A percentile compares a stretch with the other conserved stretches of the same genome.
Evolutionary conservation across 2,113 vertebrate genomes (phyloP).

Genomic region (Alouatta palliata): DNA sequence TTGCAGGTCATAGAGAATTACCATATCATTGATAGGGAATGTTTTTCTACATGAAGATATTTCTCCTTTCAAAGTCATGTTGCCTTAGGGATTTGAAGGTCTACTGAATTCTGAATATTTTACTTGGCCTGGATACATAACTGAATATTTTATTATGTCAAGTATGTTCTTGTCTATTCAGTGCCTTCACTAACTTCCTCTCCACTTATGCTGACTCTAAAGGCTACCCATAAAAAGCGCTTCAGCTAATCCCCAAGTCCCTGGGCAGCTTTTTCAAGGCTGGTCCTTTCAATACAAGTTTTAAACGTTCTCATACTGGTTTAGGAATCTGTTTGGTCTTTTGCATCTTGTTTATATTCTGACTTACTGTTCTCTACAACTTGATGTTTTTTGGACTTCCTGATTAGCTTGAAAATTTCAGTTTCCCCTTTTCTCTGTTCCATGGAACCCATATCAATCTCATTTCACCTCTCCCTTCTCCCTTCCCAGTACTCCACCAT

Average conservation of each 20-base stretch:
- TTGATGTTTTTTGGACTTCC: background rate
- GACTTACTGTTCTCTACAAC: background rate
- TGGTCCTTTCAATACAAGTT: background rate
- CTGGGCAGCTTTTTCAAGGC: background rate
- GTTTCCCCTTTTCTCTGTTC: background rate
- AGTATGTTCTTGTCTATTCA: background rate
- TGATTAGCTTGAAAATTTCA: background rate
- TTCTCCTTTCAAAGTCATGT: conserved; percentile 52
- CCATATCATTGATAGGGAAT: conserved; percentile 17
- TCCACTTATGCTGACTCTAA: background rate
- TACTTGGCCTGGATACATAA: conserved; percentile 70
- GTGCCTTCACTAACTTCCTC: background rate
- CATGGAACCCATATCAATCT: no score
- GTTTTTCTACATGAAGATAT: conserved; percentile 59
- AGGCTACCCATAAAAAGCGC: conserved; percentile 24
- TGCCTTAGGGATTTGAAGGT: conserved; percentile 72
- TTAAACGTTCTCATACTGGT: background rate
- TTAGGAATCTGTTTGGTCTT: background rate
- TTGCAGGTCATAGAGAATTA: conserved; percentile 34
- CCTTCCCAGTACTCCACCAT: background rate
- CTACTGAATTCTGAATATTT: conserved; percentile 70
- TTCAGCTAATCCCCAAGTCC: background rate
- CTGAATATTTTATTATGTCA: conserved; percentile 70
- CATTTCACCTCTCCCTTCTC: background rate
- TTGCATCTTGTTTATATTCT: background rate